phyloP scores from a whole-genome alignment of 1,140 invertebrate genomes.

The Monochamus saltuarius region DNA sequence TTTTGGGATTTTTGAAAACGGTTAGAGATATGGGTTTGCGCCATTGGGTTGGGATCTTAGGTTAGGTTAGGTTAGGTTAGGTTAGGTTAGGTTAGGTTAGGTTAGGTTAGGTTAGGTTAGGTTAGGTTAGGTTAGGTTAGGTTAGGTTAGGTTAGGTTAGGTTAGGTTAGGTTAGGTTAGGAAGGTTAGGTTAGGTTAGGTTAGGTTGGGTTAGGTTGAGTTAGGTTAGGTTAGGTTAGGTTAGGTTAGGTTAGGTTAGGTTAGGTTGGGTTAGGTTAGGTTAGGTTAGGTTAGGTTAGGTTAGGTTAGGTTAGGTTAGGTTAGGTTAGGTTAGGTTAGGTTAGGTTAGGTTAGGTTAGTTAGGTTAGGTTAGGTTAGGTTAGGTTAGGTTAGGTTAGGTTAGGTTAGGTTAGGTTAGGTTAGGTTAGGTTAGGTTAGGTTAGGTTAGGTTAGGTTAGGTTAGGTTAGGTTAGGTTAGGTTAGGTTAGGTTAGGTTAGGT shows the following conservation, averaged over 20 bases:
- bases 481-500: too few relatives aligned
- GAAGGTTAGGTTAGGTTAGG: too few relatives aligned
- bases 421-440: too few relatives aligned
- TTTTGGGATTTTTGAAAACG: too few relatives aligned
- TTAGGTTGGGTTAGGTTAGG: too few relatives aligned
- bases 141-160: constrained; percentile 10
- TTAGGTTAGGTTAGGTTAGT: constrained; percentile 9
- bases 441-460: too few relatives aligned
- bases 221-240: constrained; percentile 10
- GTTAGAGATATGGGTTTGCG: too few relatives aligned
- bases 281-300: constrained; percentile 5
- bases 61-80: constrained; percentile 10
- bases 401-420: too few relatives aligned
- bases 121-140: constrained; percentile 12
- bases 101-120: constrained; percentile 8
- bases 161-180: constrained; percentile 2
- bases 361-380: too few relatives aligned
- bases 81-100: constrained; percentile 11
- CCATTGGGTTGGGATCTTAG: too few relatives aligned
- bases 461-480: too few relatives aligned
- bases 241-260: constrained; percentile 22
- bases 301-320: background rate
- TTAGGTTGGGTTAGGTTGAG: constrained; percentile 7
- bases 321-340: background rate
- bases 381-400: too few relatives aligned